Conservation (phyloP, 2,797 vertebrate species). For the Schizopygopsis pylzovi region DNA sequence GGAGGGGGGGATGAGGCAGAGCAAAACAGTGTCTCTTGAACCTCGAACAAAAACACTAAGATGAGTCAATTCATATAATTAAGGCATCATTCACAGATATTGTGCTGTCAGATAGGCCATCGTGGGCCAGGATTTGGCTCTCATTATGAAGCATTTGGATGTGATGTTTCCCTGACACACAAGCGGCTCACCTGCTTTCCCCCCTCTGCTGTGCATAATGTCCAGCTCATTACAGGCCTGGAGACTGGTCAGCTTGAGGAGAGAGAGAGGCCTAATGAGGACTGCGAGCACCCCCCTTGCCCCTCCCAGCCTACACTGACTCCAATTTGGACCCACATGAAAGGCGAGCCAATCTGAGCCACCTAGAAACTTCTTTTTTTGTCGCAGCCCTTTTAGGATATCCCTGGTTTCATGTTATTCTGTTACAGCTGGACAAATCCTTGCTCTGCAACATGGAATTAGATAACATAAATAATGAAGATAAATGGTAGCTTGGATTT, state of each 20-base stretch:
- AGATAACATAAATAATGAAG: slow-evolving; percentile 43
- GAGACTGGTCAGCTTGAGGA: slow-evolving; percentile 55
- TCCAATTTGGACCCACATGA: slow-evolving; percentile 61
- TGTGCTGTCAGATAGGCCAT: slow-evolving; percentile 52
- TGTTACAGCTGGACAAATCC: slow-evolving; percentile 51
- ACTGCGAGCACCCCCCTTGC: slow-evolving; percentile 40
- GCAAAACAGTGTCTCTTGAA: slow-evolving; percentile 61
- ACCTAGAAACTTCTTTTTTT: slow-evolving; percentile 48
- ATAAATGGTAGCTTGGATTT: slow-evolving; percentile 26
- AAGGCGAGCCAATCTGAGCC: slow-evolving; percentile 55
- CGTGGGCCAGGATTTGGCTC: slow-evolving; percentile 53
- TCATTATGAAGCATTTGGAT: slow-evolving; percentile 59
- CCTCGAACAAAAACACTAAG: slow-evolving; percentile 61
- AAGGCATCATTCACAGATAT: slow-evolving; percentile 58
- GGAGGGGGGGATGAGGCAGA: neutral
- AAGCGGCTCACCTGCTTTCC: slow-evolving; percentile 56
- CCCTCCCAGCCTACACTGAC: slow-evolving; percentile 47
- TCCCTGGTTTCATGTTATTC: slow-evolving; percentile 50
- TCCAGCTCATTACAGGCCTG: slow-evolving; percentile 63
- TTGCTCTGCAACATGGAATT: slow-evolving; percentile 19
- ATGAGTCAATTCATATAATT: slow-evolving; percentile 64
- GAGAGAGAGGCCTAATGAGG: slow-evolving; percentile 62
- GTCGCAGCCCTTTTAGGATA: slow-evolving; percentile 47
- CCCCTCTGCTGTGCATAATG: slow-evolving; percentile 57
- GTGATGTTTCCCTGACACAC: slow-evolving; percentile 58